Evolutionary conservation across 1,140 invertebrate species (phyloP).

Genomic region (Bombus confusus): DNA sequence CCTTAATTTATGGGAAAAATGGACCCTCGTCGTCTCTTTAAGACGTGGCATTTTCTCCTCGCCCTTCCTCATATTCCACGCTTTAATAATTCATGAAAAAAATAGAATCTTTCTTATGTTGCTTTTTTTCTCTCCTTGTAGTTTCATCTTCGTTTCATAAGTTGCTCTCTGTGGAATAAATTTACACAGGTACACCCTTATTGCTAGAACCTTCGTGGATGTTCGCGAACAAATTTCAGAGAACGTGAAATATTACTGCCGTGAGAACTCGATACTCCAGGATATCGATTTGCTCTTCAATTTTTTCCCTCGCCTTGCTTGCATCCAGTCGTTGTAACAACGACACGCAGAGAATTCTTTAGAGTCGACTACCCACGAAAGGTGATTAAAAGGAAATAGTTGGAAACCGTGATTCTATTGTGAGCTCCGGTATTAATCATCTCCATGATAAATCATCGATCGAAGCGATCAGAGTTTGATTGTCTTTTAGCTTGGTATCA

Average conservation of each 20-base stretch:
- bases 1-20: conserved; percentile 73
- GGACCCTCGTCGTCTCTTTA: conserved; percentile 67
- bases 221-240: conserved; percentile 12
- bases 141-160: conserved; percentile 18
- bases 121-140: neutral
- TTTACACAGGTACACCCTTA: conserved; percentile 71
- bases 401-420: neutral
- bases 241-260: conserved; percentile 6
- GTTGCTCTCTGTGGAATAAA: neutral
- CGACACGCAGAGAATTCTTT: neutral
- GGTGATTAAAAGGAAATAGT: conserved; percentile 2
- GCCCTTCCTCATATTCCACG: neutral
- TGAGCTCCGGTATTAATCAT: too few relatives aligned
- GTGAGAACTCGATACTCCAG: conserved; percentile 27
- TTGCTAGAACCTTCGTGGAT: conserved; percentile 66
- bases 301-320: neutral
- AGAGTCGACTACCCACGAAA: conserved; percentile 28
- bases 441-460: neutral
- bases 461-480: conserved; percentile 37
- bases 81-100: conserved; percentile 27
- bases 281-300: conserved; percentile 18
- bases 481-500: conserved; percentile 36
- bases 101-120: conserved; percentile 57
- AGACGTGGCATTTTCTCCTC: conserved; percentile 35
- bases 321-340: neutral